Percentiles rank a stretch among this genome's conserved stretches.
phyloP scores from a whole-genome alignment of 2,888 invertebrate genomes.

The Micoletzkya japonica region DNA sequence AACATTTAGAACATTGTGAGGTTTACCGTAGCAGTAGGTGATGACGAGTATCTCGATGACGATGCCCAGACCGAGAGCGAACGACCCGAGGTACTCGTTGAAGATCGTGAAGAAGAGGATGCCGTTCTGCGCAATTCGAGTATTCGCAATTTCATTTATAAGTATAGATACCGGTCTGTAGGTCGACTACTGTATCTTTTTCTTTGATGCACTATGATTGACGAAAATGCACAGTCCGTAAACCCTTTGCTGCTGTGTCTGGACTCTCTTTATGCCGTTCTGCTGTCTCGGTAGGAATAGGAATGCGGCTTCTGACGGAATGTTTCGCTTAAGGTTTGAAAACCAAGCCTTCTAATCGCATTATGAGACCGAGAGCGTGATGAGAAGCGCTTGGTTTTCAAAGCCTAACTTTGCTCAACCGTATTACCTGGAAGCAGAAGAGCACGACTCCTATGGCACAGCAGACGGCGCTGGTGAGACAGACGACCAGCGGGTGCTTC shows the following conservation, averaged over 20 bases:
- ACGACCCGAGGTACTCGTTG: slow-evolving; percentile 16
- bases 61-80: slow-evolving; percentile 15
- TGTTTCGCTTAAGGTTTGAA: too few relatives aligned
- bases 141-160: too few relatives aligned
- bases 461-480: not conserved
- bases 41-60: slow-evolving; percentile 20
- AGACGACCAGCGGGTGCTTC: not conserved
- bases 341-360: too few relatives aligned
- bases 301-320: too few relatives aligned
- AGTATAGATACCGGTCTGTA: too few relatives aligned
- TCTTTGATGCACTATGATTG: too few relatives aligned
- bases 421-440: slow-evolving; percentile 17
- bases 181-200: too few relatives aligned
- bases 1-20: too few relatives aligned
- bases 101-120: slow-evolving; percentile 23
- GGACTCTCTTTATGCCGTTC: too few relatives aligned
- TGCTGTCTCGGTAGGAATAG: too few relatives aligned
- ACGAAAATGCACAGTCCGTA: not conserved
- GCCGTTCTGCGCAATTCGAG: slow-evolving; percentile 17
- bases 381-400: not conserved
- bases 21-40: slow-evolving; percentile 19
- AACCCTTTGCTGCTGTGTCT: not conserved
- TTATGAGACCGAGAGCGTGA: not conserved
- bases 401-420: not conserved
- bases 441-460: not conserved